Percentiles rank a stretch among this genome's conserved stretches.
phyloP scores from a whole-genome alignment of 1,140 invertebrate species.

The Parasteatoda tepidariorum region DNA sequence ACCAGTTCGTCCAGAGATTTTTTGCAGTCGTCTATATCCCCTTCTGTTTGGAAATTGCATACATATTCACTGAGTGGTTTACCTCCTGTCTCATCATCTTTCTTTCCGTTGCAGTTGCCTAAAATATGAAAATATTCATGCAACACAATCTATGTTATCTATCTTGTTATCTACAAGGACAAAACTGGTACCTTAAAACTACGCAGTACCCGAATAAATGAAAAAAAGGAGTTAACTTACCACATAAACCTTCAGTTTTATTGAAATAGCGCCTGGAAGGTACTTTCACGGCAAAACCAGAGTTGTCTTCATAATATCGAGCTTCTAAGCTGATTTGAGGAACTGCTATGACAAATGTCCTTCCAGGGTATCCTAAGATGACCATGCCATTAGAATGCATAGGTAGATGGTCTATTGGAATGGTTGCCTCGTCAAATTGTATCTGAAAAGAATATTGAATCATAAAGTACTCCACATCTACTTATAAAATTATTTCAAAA shows the following conservation, averaged over 20 bases:
- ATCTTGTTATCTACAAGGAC: background rate
- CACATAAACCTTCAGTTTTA: constrained; percentile 82
- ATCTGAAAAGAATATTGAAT: background rate
- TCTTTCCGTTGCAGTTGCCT: constrained; percentile 76
- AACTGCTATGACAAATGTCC: constrained; percentile 63
- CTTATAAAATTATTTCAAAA: background rate
- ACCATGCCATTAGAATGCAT: constrained; percentile 13
- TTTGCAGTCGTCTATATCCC: constrained; percentile 64
- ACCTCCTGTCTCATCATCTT: constrained; percentile 75
- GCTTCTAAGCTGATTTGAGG: constrained; percentile 65
- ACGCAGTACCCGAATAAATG: background rate
- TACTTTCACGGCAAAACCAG: constrained; percentile 74
- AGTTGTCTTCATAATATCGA: constrained; percentile 65
- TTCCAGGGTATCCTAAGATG: constrained; percentile 51
- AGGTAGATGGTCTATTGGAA: constrained; percentile 53
- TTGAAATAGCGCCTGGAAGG: constrained; percentile 80
- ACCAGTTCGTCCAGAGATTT: constrained; percentile 51
- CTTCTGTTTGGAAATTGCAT: constrained; percentile 74
- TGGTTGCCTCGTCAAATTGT: background rate
- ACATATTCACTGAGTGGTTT: constrained; percentile 74
- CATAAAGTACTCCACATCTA: background rate
- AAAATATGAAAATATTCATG: background rate
- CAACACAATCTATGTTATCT: background rate
- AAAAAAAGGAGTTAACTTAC: constrained; percentile 68
- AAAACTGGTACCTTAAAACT: background rate